phyloP scores from a whole-genome alignment of 1,140 invertebrate genomes.

The Halictus rubicundus region DNA sequence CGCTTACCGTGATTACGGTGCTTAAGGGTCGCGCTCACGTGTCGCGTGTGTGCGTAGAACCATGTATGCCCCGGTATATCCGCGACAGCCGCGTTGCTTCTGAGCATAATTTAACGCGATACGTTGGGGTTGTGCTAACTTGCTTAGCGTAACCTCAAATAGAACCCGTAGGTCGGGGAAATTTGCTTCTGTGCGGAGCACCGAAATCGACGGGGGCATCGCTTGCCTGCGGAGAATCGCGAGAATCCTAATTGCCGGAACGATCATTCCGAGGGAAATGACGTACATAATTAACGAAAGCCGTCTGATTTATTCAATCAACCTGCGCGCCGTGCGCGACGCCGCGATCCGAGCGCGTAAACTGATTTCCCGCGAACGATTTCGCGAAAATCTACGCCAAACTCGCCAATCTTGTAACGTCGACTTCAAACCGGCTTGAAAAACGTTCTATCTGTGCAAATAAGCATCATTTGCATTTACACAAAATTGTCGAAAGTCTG shows the following conservation, averaged over 20 bases:
- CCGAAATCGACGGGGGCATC: conserved; percentile 24
- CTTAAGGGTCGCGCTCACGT: conserved; percentile 41
- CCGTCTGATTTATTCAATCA: conserved; percentile 37
- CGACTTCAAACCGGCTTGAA: too few species aligned
- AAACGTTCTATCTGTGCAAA: too few species aligned
- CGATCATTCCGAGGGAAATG: conserved; percentile 46
- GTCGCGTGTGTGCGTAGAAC: conserved; percentile 35
- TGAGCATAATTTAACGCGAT: conserved; percentile 67
- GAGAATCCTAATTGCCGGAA: conserved; percentile 52
- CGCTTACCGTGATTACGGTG: conserved; percentile 59
- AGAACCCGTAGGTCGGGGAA: conserved; percentile 79
- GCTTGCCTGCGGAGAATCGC: conserved; percentile 27
- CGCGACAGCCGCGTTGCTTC: conserved; percentile 49
- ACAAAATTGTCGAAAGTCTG: too few species aligned
- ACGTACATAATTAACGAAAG: conserved; percentile 32
- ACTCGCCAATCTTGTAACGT: not conserved
- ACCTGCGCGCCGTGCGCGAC: not conserved
- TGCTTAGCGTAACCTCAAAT: conserved; percentile 80
- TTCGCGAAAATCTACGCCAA: not conserved
- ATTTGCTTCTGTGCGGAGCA: conserved; percentile 74
- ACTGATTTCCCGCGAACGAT: not conserved
- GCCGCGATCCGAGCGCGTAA: not conserved
- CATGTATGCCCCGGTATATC: not conserved
- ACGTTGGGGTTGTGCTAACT: conserved; percentile 80
- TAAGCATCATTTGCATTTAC: too few species aligned